phyloP scores from a whole-genome alignment of 2,888 invertebrate species.

The Himalopsyche tibetana region DNA sequence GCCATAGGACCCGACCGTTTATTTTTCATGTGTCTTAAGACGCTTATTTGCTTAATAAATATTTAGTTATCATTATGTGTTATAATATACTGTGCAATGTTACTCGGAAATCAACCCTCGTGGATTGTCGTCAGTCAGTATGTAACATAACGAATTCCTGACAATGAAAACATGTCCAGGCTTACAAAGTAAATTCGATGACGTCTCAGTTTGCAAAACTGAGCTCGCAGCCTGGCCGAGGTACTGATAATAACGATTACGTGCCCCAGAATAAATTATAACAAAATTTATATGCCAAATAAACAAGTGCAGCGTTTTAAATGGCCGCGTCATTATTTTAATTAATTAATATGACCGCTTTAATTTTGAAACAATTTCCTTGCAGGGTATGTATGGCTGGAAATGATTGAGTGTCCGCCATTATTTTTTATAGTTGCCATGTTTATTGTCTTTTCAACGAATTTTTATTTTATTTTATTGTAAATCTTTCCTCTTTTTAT shows the following conservation, averaged over 20 bases:
- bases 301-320: slow-evolving; percentile 17
- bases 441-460: slow-evolving; percentile 34
- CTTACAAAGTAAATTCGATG: slow-evolving; percentile 4
- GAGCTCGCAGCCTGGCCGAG: background rate
- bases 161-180: slow-evolving; percentile 8
- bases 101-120: background rate
- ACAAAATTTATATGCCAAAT: slow-evolving; percentile 12
- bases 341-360: slow-evolving; percentile 16
- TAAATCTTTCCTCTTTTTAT: slow-evolving; percentile 2
- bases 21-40: too few species aligned
- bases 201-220: slow-evolving; percentile 16
- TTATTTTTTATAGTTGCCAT: background rate
- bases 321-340: background rate
- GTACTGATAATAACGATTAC: slow-evolving; percentile 19
- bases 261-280: background rate
- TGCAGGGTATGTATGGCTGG: background rate
- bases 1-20: too few species aligned
- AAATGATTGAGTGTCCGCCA: slow-evolving; percentile 22
- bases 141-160: background rate
- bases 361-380: background rate
- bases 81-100: too few species aligned
- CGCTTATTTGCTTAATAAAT: too few species aligned
- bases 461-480: background rate
- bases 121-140: background rate
- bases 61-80: too few species aligned